Base-by-base conservation (phyloP, 2,797 vertebrate species). In the Amblyraja radiata region DNA sequence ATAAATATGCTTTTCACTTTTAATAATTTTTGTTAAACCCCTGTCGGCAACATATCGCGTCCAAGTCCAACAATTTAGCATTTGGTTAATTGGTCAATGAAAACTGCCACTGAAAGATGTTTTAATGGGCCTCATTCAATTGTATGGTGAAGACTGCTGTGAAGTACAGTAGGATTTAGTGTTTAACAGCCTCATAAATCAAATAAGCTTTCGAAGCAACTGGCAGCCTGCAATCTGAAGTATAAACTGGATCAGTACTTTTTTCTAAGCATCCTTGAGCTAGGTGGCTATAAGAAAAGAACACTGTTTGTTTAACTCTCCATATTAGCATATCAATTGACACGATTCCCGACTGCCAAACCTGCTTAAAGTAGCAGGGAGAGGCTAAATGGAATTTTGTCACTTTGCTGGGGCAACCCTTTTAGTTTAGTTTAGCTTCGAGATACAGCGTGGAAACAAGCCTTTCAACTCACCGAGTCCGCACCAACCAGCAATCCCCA, bases 1-100 rank as follows among this genome's bases (percentile, higher is more conserved):
- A 32, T 32, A 65, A 65, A 63, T 65, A 21, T 65, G 8, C 32
- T 36, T 18, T 65, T 61, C 23, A 1, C 81, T 3, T 86, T 86
- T 61, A 1, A 13, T 16, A 61, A n/a, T n/a, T 86, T 65, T 88
- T 32, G 18, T 36, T 68, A 88, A 18, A 36, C 36, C 14, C 65
- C 61, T 88, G 25, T 18, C 16, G 21, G 28, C 61, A 68, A 65
- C 28, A 36, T 32, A 36, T 21, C 28, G 6, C 28, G 61, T 84
- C 63, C 61, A 88, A 86, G 36, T 65, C 63, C 84, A 65, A 88
- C 61, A 36, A 68, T 68, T 7, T 36, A 21, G 63, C 13, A 68
- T 63, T 88, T 63, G 83, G n/a, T 86, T 86, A 86, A 86, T 86
- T 88, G 36, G 63, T 63, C 84, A 88, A 88, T 88, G 61, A 88